Evolutionary conservation across 1,140 invertebrate genomes (phyloP).

Genomic region (Polyergus mexicanus): DNA sequence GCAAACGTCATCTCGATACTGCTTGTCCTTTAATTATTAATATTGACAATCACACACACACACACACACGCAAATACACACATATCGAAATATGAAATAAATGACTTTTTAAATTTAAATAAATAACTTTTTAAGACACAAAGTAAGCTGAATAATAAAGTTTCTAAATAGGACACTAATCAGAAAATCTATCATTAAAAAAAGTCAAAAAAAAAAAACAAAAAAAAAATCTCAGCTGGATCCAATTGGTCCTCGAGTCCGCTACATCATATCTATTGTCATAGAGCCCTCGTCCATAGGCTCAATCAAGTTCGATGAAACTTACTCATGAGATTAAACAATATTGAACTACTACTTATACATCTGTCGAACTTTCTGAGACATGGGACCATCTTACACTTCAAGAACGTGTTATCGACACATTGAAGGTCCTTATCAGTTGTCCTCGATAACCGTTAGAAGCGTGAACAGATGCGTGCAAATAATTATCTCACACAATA

Average conservation of each 20-base stretch:
- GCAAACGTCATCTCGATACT: too few relatives aligned
- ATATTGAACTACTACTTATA: constrained; percentile 50
- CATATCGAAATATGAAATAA: background rate
- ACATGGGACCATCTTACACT: background rate
- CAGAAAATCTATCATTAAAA: background rate
- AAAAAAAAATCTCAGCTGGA: constrained; percentile 57
- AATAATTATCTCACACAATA: background rate
- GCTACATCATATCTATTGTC: constrained; percentile 72
- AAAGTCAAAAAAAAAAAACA: background rate
- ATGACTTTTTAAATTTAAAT: background rate
- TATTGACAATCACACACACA: background rate
- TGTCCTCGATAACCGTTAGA: background rate
- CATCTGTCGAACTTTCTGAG: constrained; percentile 9
- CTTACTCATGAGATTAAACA: constrained; percentile 69
- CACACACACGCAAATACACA: too few relatives aligned
- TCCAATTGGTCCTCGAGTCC: constrained; percentile 34
- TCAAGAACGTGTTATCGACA: constrained; percentile 5
- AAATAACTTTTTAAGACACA: too few relatives aligned
- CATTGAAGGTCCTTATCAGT: constrained; percentile 13
- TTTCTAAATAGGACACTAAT: background rate
- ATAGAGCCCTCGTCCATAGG: constrained; percentile 53
- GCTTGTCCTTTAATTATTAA: background rate
- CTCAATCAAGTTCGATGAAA: constrained; percentile 68
- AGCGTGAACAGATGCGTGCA: background rate
- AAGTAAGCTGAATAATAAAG: background rate